Base-by-base conservation (phyloP, 2,888 invertebrate species). In the Coelopa pilipes region DNA sequence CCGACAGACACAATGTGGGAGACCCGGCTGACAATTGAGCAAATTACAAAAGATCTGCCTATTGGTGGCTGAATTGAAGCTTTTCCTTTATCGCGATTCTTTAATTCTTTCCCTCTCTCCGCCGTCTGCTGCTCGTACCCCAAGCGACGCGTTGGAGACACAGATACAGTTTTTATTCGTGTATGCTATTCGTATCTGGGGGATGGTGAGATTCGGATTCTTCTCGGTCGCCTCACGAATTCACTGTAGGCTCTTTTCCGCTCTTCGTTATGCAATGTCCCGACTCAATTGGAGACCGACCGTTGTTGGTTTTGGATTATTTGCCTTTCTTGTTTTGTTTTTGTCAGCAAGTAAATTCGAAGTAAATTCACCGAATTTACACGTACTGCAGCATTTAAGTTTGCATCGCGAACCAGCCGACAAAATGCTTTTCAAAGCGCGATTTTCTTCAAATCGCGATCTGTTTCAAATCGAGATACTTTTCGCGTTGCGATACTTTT, bases 31-130 rank as follows among this genome's bases (percentile, higher is more conserved):
- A 47, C 69, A 55, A 83, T 82, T 82, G 82, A 82, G 82, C 80
- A 78, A 82, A 83, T 82, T 82, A 82, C 81, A 83, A 77, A 82
- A 83, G 78, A 80, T 80, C 78, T 59, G 59, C 24, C 50, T 34
- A 49, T 70, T 70, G 60, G 63, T 34, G 63, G 65, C 17, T 62
- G 62, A 45, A n/a, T 21, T 62, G 62, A 24, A 46, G 19, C 15
- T 72, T 66, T 65, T 59, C 45, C 57, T 72, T 72, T 34, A 34
- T 34, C 34, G 34, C 34, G 7, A 34, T 34, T 34, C 34, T 34
- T 63, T 71, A 24, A 53, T 21, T 49, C 12, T 47, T 49, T 49
- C 13, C 45, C 60, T 50, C 46, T 72, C 15, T 55, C 17, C 0
- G 1, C 13, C 66, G 47, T 46, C 21, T 50, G 19, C 50, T 50